phyloP scores from a whole-genome alignment of 2,888 invertebrate species.

The Stramonita haemastoma region DNA sequence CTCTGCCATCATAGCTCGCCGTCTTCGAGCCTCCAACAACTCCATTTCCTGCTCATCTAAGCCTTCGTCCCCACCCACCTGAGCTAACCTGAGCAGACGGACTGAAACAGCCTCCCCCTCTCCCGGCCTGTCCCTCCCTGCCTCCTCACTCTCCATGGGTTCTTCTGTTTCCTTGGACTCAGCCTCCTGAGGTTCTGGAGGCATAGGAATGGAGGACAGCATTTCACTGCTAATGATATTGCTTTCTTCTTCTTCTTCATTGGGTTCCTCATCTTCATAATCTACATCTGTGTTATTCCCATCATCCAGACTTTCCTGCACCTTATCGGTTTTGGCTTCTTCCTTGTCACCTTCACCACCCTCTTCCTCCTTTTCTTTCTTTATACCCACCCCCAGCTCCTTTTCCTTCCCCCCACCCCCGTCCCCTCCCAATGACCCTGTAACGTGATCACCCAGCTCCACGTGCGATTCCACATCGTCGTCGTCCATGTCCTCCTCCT shows the following conservation, averaged over 20 bases:
- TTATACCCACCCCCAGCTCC: not conserved
- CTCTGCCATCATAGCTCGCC: conserved; percentile 32
- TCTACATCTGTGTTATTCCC: conserved; percentile 42
- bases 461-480: conserved; percentile 32
- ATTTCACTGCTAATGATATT: not conserved
- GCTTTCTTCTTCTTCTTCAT: conserved; percentile 12
- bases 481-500: conserved; percentile 41
- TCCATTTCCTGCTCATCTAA: conserved; percentile 22
- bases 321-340: conserved; percentile 2
- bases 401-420: conserved; percentile 19
- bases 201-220: conserved; percentile 28
- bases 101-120: not conserved
- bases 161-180: not conserved
- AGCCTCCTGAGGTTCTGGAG: conserved; percentile 3
- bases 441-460: conserved; percentile 22
- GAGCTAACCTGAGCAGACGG: conserved; percentile 11
- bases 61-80: conserved; percentile 24
- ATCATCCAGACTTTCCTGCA: conserved; percentile 28
- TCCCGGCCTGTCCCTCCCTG: not conserved
- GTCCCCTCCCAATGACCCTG: conserved; percentile 18
- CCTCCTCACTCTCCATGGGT: not conserved
- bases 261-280: conserved; percentile 38
- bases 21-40: conserved; percentile 19
- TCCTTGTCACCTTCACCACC: not conserved
- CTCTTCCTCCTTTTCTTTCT: not conserved